A percentile compares a stretch with the other conserved stretches of the same genome.
These are phyloP conservation scores for Kryphioiulus occultus DNA, from an alignment of 2,888 invertebrate species.

Conservation along the genomic window DNA sequence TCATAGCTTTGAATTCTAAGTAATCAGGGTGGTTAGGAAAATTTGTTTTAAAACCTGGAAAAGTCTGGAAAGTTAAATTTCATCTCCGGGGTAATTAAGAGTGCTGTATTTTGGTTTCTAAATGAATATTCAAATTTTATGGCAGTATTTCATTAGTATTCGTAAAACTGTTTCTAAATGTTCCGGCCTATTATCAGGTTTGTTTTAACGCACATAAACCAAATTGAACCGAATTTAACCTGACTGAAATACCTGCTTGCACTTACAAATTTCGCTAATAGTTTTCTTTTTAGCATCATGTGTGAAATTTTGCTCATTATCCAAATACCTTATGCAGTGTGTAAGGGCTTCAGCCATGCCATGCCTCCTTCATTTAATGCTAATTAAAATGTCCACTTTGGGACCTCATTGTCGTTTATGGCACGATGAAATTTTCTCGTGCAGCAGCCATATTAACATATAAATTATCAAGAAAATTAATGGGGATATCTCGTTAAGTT, in stretches of 20 bases:
- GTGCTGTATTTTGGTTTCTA: no score
- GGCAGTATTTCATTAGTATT: no score
- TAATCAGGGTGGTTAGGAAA: no score
- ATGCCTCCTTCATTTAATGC: constrained; percentile 28
- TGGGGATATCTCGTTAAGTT: constrained; percentile 13
- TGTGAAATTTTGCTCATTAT: background rate
- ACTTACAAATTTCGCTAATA: background rate
- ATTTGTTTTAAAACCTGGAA: no score
- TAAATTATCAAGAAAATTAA: constrained; percentile 39
- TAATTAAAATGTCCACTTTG: constrained; percentile 39
- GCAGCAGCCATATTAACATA: constrained; percentile 19
- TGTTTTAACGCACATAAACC: background rate
- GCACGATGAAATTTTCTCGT: constrained; percentile 8
- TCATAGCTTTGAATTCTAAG: no score
- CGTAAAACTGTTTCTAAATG: background rate
- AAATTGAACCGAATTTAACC: background rate
- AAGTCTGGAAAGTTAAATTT: no score
- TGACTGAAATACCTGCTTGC: background rate
- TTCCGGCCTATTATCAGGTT: background rate
- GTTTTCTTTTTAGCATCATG: background rate
- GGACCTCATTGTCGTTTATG: constrained; percentile 35
- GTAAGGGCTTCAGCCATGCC: background rate
- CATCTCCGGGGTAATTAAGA: no score
- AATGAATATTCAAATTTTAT: no score
- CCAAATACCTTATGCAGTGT: background rate